phyloP scores from a whole-genome alignment of 2,113 vertebrate genomes.

The Calyptomena viridis region DNA sequence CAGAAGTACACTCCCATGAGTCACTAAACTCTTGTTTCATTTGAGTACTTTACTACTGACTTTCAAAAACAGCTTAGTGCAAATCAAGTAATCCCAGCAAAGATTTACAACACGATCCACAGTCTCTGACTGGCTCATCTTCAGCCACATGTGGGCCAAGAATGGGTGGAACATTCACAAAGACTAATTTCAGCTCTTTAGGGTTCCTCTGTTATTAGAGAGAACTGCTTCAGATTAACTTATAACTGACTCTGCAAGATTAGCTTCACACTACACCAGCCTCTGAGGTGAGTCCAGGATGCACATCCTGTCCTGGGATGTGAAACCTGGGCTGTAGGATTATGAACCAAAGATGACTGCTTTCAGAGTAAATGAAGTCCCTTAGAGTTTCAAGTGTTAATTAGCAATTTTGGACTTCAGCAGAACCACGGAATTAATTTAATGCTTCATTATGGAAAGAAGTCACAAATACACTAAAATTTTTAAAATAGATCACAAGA shows the following conservation, averaged over 20 bases:
- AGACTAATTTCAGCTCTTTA: background rate
- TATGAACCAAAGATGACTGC: background rate
- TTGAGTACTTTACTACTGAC: background rate
- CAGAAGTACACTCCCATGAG: background rate
- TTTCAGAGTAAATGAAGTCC: background rate
- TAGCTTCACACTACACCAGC: background rate
- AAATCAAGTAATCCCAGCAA: background rate
- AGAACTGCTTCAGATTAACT: background rate
- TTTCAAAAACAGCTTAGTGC: background rate
- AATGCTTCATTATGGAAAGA: background rate
- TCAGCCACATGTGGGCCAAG: background rate
- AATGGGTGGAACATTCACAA: background rate
- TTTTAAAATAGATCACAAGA: background rate
- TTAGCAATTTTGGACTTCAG: background rate
- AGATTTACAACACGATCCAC: background rate
- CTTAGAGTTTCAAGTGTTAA: rapidly evolving
- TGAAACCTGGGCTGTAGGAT: background rate
- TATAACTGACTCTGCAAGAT: background rate
- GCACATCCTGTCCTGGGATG: background rate
- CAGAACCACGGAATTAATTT: background rate
- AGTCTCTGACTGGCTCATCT: background rate
- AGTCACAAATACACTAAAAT: background rate
- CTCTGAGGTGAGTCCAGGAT: background rate
- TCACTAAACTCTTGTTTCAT: conserved; percentile 12
- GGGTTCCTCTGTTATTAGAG: background rate